These are phyloP conservation scores for Acanthochromis polyacanthus DNA, from an alignment of 2,113 vertebrate genomes.

Conservation along the genomic window DNA sequence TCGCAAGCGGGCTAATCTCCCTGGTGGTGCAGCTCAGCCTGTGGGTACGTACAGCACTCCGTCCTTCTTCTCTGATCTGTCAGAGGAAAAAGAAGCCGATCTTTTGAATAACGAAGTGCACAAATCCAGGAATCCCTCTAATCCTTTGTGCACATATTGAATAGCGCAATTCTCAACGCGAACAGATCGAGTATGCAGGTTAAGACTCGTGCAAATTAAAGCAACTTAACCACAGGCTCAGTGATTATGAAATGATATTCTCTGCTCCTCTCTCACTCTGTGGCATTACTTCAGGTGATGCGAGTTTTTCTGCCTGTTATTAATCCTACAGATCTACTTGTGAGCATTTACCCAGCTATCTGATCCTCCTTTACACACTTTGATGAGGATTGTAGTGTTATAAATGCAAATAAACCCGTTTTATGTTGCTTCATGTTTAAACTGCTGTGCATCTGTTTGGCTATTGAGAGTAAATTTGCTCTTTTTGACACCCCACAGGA, in stretches of 20 bases:
- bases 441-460: not conserved
- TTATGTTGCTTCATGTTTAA: conserved; percentile 2
- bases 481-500: conserved; percentile 68
- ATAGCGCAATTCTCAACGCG: conserved; percentile 22
- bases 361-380: not conserved
- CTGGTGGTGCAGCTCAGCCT: conserved; percentile 82
- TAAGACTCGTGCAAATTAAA: conserved; percentile 37
- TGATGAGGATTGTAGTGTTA: not conserved
- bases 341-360: not conserved
- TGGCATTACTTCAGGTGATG: not conserved
- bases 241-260: conserved; percentile 30
- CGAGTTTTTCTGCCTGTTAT: conserved; percentile 9
- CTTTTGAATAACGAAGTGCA: conserved; percentile 26
- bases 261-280: not conserved
- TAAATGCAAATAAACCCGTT: not conserved
- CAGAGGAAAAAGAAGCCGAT: conserved; percentile 3
- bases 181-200: conserved; percentile 36
- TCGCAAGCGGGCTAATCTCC: conserved; percentile 91
- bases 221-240: conserved; percentile 12
- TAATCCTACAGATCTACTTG: conserved; percentile 5
- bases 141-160: conserved; percentile 29
- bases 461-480: conserved; percentile 11
- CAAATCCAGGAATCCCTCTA: conserved; percentile 6
- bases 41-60: conserved; percentile 82
- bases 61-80: conserved; percentile 20